phyloP scores from a whole-genome alignment of 2,888 invertebrate genomes.

The Nemoura dubitans region DNA sequence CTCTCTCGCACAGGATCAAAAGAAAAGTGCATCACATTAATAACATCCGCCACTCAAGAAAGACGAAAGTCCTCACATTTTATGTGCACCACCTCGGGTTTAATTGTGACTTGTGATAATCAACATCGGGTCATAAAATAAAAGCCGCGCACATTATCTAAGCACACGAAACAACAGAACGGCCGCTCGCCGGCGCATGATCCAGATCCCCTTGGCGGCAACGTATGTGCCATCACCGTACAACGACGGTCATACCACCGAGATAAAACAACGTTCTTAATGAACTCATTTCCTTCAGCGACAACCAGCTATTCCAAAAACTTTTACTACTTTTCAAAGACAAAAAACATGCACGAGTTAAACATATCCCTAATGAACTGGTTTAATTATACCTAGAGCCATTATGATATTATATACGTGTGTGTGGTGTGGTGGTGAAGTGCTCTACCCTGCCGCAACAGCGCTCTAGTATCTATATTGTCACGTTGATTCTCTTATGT shows the following conservation, averaged over 20 bases:
- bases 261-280: background rate
- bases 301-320: background rate
- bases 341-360: background rate
- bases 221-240: too few relatives aligned
- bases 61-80: too few relatives aligned
- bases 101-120: too few relatives aligned
- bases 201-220: background rate
- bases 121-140: too few relatives aligned
- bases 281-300: background rate
- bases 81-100: too few relatives aligned
- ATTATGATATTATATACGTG: background rate
- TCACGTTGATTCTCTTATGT: background rate
- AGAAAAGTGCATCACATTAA: background rate
- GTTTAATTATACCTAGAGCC: background rate
- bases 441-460: background rate
- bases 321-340: background rate
- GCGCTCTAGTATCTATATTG: background rate
- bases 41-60: background rate
- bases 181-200: background rate
- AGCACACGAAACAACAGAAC: background rate
- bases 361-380: background rate
- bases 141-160: too few relatives aligned
- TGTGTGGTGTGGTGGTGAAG: background rate
- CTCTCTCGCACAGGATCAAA: background rate
- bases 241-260: too few relatives aligned